phyloP scores from a whole-genome alignment of 2,797 vertebrate genomes.

The Coreius guichenoti region DNA sequence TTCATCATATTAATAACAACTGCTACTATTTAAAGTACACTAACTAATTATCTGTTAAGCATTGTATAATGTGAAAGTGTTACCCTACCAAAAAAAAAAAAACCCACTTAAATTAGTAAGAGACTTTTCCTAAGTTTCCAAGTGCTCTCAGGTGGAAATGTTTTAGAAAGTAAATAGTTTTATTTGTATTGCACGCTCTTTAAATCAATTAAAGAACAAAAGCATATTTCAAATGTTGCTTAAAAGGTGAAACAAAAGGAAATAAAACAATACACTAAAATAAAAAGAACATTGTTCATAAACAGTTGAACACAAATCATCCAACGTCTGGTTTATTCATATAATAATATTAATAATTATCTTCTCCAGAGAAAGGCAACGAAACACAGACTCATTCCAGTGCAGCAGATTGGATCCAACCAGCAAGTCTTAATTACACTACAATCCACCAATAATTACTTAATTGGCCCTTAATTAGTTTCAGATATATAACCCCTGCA shows the following conservation, averaged over 20 bases:
- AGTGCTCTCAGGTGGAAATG: background rate
- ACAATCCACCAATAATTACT: constrained; percentile 69
- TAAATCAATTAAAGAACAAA: constrained; percentile 42
- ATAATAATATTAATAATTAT: constrained; percentile 70
- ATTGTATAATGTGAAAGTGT: background rate
- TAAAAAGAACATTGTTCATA: constrained; percentile 10
- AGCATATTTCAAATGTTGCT: constrained; percentile 11
- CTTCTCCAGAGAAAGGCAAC: constrained; percentile 70
- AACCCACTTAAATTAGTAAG: background rate
- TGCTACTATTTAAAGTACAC: background rate
- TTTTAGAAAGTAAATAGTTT: constrained; percentile 32
- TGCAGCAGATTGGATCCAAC: constrained; percentile 72
- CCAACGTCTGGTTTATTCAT: constrained; percentile 66
- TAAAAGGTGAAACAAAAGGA: background rate
- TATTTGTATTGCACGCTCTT: constrained; percentile 16
- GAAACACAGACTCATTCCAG: constrained; percentile 70
- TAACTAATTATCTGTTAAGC: background rate
- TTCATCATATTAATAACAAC: background rate
- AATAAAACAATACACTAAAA: constrained; percentile 22
- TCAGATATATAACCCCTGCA: constrained; percentile 65
- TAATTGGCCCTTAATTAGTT: constrained; percentile 70
- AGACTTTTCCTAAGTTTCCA: background rate
- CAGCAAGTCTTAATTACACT: constrained; percentile 71
- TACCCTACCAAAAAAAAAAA: background rate
- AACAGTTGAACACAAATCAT: constrained; percentile 53